These are phyloP conservation scores for Pithys albifrons DNA, from an alignment of 2,113 vertebrate genomes.

Conservation along the genomic window DNA sequence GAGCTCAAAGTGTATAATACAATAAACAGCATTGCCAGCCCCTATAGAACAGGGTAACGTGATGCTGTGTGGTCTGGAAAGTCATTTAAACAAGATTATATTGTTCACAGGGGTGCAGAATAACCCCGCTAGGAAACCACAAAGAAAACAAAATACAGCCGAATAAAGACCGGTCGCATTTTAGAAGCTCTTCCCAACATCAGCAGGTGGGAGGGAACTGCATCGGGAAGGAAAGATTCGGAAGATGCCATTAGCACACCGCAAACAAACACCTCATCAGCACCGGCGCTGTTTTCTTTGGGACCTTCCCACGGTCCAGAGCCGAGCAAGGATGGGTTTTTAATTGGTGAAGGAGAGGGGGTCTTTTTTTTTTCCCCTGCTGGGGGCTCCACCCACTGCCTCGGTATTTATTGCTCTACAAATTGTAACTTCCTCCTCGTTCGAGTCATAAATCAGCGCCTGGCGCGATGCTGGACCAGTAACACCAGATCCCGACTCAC, in stretches of 20 bases:
- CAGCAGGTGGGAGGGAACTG: neutral
- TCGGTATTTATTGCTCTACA: slow-evolving; percentile 69
- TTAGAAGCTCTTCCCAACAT: neutral
- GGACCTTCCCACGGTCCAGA: slow-evolving; percentile 38
- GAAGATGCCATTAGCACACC: neutral
- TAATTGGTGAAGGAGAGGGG: slow-evolving; percentile 43
- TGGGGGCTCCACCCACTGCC: slow-evolving; percentile 5
- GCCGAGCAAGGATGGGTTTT: slow-evolving; percentile 44
- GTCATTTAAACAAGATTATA: slow-evolving; percentile 47
- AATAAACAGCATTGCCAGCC: neutral
- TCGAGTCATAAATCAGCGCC: slow-evolving; percentile 45
- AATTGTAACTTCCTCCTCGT: slow-evolving; percentile 66
- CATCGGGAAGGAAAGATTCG: neutral
- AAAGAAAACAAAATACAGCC: neutral
- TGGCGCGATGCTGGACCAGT: neutral
- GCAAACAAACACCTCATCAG: slow-evolving; percentile 27
- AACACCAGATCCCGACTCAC: neutral
- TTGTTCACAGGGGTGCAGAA: slow-evolving; percentile 8
- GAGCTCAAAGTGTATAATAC: neutral
- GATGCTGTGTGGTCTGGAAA: slow-evolving; percentile 60
- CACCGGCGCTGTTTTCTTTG: slow-evolving; percentile 5
- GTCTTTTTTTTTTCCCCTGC: neutral
- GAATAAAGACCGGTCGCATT: neutral
- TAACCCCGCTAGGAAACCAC: neutral
- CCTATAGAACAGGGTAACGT: neutral